Percentiles rank a stretch among this genome's conserved stretches.
These are phyloP conservation scores for Chymomyza fuscimana DNA, from an alignment of 2,888 invertebrate species.

Conservation along the genomic window DNA sequence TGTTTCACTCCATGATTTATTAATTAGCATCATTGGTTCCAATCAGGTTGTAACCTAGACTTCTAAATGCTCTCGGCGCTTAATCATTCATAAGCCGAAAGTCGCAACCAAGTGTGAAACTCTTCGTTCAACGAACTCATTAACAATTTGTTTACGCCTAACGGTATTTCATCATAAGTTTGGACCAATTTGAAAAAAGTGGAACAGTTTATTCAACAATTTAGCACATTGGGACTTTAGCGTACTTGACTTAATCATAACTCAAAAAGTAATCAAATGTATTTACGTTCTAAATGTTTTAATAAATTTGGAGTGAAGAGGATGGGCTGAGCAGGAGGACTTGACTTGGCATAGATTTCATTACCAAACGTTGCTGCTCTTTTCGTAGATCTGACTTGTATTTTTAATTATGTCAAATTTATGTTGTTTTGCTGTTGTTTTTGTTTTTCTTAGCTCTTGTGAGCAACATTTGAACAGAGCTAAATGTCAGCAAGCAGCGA, in stretches of 20 bases:
- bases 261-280: slow-evolving; percentile 50
- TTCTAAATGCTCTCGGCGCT: not conserved
- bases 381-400: not conserved
- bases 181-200: slow-evolving; percentile 33
- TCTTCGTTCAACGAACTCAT: slow-evolving; percentile 58
- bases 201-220: slow-evolving; percentile 55
- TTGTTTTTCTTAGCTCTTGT: slow-evolving; percentile 22
- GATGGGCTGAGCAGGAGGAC: slow-evolving; percentile 21
- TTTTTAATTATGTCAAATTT: slow-evolving; percentile 72
- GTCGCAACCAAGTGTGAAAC: slow-evolving; percentile 47
- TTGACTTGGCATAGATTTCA: slow-evolving; percentile 42
- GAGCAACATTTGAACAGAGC: slow-evolving; percentile 45
- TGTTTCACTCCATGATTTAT: not conserved
- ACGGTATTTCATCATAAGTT: slow-evolving; percentile 42
- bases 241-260: slow-evolving; percentile 24
- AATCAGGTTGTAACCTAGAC: slow-evolving; percentile 27
- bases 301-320: not conserved
- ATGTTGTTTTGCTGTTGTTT: slow-evolving; percentile 29
- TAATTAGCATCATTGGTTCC: slow-evolving; percentile 48
- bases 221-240: slow-evolving; percentile 39
- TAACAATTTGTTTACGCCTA: slow-evolving; percentile 22
- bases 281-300: not conserved
- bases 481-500: slow-evolving; percentile 72
- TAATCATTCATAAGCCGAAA: not conserved
- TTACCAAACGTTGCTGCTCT: slow-evolving; percentile 28